These are phyloP conservation scores for Bettongia penicillata DNA, from an alignment of 2,113 vertebrate genomes.

Conservation along the genomic window DNA sequence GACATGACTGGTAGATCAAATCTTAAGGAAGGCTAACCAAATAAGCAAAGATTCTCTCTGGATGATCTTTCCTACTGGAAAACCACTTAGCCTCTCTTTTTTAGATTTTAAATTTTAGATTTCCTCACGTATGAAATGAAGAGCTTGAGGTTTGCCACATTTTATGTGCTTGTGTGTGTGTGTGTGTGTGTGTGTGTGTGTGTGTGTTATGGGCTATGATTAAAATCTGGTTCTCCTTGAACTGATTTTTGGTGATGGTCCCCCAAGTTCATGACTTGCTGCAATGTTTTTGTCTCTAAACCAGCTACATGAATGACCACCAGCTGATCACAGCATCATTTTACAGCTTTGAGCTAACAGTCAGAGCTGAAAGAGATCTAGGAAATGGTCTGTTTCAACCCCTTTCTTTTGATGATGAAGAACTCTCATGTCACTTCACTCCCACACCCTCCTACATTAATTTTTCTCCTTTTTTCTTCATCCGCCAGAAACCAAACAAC, in stretches of 20 bases:
- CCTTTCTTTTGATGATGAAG: background rate
- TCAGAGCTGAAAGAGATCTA: background rate
- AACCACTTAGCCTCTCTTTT: background rate
- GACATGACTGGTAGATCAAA: background rate
- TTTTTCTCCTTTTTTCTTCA: background rate
- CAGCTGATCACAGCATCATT: background rate
- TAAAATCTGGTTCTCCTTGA: constrained; percentile 16
- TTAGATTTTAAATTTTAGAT: background rate
- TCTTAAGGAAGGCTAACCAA: background rate
- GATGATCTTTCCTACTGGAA: background rate
- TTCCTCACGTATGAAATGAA: background rate
- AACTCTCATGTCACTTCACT: background rate
- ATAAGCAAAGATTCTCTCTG: background rate
- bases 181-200: background rate
- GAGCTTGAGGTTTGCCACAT: background rate
- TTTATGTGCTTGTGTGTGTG: background rate
- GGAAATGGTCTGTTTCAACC: background rate
- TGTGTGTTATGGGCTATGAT: background rate
- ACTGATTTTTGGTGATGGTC: background rate
- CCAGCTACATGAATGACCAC: background rate
- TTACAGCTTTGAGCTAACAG: background rate
- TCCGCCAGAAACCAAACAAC: background rate
- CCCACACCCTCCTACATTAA: background rate
- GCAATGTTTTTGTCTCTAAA: background rate
- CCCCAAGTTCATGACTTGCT: background rate